Conservation (phyloP, 2,797 vertebrate genomes). For the Tarsius wallacei region DNA sequence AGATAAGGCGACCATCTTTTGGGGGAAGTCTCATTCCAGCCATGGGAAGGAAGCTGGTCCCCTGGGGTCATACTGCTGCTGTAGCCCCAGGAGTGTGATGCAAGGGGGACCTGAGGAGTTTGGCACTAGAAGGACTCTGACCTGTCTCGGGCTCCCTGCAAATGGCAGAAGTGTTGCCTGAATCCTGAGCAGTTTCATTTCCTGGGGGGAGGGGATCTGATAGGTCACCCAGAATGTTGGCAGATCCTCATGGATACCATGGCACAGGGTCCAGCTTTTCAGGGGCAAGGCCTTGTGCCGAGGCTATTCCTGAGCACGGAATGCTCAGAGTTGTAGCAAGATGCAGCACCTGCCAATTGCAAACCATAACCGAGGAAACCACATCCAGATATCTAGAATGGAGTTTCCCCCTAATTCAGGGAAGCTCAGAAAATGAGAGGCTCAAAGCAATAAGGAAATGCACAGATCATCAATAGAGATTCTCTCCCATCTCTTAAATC, state of each 20-base stretch:
- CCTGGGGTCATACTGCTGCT: not conserved
- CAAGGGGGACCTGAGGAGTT: not conserved
- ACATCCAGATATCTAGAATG: rapidly evolving
- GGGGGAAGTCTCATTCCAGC: too few species aligned
- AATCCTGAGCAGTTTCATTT: rapidly evolving
- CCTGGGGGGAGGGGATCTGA: rapidly evolving
- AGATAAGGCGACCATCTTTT: not conserved
- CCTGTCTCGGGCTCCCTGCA: rapidly evolving
- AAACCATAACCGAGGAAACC: not conserved
- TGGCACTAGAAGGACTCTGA: not conserved
- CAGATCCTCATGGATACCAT: rapidly evolving
- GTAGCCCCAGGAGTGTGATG: rapidly evolving
- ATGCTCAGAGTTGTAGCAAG: not conserved
- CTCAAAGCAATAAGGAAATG: rapidly evolving
- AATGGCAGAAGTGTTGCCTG: rapidly evolving
- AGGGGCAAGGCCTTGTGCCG: not conserved
- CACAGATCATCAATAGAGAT: rapidly evolving
- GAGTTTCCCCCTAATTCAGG: rapidly evolving
- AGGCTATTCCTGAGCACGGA: rapidly evolving
- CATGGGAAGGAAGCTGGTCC: too few species aligned
- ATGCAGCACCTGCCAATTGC: rapidly evolving
- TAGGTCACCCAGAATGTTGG: rapidly evolving
- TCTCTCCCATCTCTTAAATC: rapidly evolving
- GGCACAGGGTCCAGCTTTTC: rapidly evolving
- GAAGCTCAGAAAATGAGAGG: rapidly evolving